Percentiles rank a stretch among this genome's conserved stretches.
These are phyloP conservation scores for Volucella inflata DNA, from an alignment of 2,888 invertebrate species.

Conservation along the genomic window DNA sequence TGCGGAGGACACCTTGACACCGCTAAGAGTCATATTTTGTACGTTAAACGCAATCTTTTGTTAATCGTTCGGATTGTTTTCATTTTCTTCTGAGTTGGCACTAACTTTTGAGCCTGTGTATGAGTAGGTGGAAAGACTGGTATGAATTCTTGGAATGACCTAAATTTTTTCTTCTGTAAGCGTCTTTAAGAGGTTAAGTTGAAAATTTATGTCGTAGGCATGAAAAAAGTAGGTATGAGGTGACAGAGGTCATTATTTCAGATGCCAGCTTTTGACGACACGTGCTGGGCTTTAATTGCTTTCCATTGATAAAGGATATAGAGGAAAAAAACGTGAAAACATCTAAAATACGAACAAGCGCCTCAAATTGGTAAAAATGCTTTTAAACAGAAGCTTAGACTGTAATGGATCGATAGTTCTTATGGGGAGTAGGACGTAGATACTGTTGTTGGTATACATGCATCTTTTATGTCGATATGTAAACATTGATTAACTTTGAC, in stretches of 20 bases:
- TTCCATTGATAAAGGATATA: too few relatives aligned
- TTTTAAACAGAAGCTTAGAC: too few relatives aligned
- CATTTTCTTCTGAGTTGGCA: background rate
- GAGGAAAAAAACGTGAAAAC: background rate
- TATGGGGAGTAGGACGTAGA: too few relatives aligned
- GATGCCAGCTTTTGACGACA: too few relatives aligned
- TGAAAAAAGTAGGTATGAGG: background rate
- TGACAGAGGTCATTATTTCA: background rate
- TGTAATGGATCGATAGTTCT: too few relatives aligned
- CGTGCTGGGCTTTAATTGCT: too few relatives aligned
- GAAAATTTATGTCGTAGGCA: conserved; percentile 24
- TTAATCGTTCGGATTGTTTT: background rate
- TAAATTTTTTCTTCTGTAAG: background rate
- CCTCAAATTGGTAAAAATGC: too few relatives aligned
- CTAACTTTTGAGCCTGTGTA: too few relatives aligned
- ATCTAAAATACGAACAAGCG: background rate
- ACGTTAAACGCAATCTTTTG: conserved; percentile 6
- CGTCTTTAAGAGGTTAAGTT: conserved; percentile 17
- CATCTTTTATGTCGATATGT: too few relatives aligned
- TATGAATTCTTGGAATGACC: background rate
- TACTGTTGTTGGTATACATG: too few relatives aligned
- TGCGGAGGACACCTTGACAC: conserved; percentile 35
- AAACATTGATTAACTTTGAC: too few relatives aligned
- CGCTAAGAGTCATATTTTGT: background rate
- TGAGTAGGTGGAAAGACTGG: too few relatives aligned